phyloP scores from a whole-genome alignment of 2,113 vertebrate species.

The Mesocricetus auratus region DNA sequence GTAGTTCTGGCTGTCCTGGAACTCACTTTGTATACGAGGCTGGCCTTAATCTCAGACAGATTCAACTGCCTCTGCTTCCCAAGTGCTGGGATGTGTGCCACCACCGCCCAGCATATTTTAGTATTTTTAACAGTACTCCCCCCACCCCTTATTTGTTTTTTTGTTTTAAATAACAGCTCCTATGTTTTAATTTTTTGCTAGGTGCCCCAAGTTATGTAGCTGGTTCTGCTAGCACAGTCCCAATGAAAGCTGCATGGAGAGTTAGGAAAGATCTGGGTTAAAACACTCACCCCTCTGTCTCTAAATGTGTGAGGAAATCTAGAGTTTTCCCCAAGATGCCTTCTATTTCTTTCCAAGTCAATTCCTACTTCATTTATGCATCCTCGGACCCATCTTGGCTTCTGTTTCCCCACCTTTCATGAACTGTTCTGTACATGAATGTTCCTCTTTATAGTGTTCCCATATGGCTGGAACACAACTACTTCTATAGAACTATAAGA shows the following conservation, averaged over 20 bases:
- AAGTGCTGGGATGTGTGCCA: too few species aligned
- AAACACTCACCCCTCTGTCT: neutral
- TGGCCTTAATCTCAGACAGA: too few species aligned
- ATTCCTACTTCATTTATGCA: neutral
- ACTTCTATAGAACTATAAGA: neutral
- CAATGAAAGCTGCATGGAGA: neutral
- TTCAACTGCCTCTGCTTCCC: too few species aligned
- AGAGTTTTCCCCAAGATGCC: neutral
- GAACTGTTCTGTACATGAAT: neutral
- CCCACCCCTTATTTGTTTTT: neutral
- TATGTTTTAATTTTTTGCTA: neutral
- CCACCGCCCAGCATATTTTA: neutral
- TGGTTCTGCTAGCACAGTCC: neutral
- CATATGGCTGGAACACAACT: neutral
- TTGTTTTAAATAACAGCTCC: neutral
- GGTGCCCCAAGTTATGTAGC: neutral
- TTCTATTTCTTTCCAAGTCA: neutral
- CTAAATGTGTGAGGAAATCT: neutral
- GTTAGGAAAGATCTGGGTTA: neutral
- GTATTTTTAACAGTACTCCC: neutral
- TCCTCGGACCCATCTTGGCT: neutral
- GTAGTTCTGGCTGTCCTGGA: too few species aligned
- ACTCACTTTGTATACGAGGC: too few species aligned
- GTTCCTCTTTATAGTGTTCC: neutral
- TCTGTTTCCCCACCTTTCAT: neutral